Evolutionary conservation across 2,797 vertebrate genomes (phyloP).

Genomic region (Anguilla anguilla): DNA sequence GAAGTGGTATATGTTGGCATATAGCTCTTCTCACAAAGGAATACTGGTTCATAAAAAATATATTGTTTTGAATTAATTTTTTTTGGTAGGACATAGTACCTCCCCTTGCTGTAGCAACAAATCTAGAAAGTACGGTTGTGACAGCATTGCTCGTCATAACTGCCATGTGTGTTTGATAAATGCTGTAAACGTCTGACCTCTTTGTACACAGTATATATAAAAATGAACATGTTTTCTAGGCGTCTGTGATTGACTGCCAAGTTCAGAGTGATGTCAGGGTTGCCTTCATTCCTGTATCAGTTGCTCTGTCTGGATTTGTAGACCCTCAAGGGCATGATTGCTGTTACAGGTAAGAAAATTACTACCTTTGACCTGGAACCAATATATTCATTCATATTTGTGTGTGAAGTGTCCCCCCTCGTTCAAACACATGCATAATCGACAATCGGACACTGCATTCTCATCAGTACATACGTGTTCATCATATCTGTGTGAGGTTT

Average conservation of each 20-base stretch:
- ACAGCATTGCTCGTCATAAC: neutral
- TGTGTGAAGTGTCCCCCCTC: neutral
- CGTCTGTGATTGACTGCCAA: conserved; percentile 6
- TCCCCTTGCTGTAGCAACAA: neutral
- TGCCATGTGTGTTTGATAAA: conserved; percentile 30
- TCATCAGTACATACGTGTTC: no score
- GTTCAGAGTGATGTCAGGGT: neutral
- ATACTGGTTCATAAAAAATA: neutral
- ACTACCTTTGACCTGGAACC: conserved; percentile 39
- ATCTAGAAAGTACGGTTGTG: neutral
- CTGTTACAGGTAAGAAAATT: conserved; percentile 25
- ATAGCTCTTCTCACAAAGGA: neutral
- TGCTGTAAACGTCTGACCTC: conserved; percentile 24
- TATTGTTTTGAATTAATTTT: conserved; percentile 28
- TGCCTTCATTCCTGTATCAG: conserved; percentile 19
- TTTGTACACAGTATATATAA: conserved; percentile 48
- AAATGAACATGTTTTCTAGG: neutral
- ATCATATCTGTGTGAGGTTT: neutral
- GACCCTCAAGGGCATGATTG: conserved; percentile 28
- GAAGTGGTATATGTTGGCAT: neutral
- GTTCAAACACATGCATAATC: neutral
- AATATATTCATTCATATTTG: neutral
- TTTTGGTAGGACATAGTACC: neutral
- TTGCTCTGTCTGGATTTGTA: conserved; percentile 24
- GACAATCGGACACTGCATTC: neutral